Percentiles rank a stretch among this genome's conserved stretches.
Conservation (phyloP, 2,888 invertebrate species). For the Ennomos erosarius region DNA sequence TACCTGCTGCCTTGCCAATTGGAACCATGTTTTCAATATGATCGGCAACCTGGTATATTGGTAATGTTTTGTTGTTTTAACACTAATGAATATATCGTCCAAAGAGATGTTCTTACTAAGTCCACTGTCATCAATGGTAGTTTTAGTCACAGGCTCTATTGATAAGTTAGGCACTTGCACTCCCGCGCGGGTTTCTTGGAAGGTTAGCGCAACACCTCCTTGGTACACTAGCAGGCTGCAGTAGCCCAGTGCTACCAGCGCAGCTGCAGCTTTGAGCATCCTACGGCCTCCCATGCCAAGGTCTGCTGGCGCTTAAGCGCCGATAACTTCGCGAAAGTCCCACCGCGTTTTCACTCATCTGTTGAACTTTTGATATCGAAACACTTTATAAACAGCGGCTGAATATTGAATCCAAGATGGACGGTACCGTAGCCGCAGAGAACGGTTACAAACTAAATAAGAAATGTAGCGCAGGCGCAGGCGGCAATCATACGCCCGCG, state of each 20-base stretch:
- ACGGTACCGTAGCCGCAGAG: conserved; percentile 57
- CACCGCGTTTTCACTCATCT: conserved; percentile 78
- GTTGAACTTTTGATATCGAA: conserved; percentile 73
- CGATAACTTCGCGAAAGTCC: conserved; percentile 62
- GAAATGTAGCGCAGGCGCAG: conserved; percentile 83
- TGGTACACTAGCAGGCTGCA: conserved; percentile 87
- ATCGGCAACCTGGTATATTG: conserved; percentile 93
- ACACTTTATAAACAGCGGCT: conserved; percentile 64
- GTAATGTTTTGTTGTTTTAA: conserved; percentile 96
- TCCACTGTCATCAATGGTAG: conserved; percentile 67
- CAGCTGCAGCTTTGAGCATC: conserved; percentile 79
- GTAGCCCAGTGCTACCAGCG: conserved; percentile 84
- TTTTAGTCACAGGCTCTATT: conserved; percentile 82
- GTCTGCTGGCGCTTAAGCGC: conserved; percentile 72
- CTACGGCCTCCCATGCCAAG: conserved; percentile 78
- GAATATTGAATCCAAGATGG: conserved; percentile 43
- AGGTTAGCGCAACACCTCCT: conserved; percentile 80
- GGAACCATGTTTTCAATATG: conserved; percentile 98
- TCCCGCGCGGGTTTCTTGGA: conserved; percentile 76
- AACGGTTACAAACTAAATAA: conserved; percentile 84
- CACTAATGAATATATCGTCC: conserved; percentile 96
- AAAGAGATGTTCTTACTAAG: conserved; percentile 87
- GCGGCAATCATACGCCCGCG: conserved; percentile 77
- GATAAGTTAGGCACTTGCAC: conserved; percentile 76
- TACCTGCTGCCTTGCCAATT: conserved; percentile 96